A percentile compares a stretch with the other conserved stretches of the same genome.
phyloP scores from a whole-genome alignment of 2,113 vertebrate species.

The Eudyptes chrysolophus region DNA sequence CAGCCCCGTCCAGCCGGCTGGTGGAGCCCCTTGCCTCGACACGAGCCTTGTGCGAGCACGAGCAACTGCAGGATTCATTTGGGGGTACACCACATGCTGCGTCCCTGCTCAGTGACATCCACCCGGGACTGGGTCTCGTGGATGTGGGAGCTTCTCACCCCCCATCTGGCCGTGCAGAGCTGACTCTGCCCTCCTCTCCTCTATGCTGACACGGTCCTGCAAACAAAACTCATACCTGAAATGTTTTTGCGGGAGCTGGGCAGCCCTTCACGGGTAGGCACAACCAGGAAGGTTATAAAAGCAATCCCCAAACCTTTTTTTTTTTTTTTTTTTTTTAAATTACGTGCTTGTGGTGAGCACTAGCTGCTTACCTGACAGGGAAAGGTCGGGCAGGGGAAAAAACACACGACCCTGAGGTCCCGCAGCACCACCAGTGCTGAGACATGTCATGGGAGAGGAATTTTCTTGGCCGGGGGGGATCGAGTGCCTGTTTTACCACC shows the following conservation, averaged over 20 bases:
- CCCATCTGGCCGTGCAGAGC: rapidly evolving
- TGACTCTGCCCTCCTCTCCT: background rate
- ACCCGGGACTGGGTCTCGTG: rapidly evolving
- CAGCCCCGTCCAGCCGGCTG: background rate
- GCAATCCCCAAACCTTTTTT: background rate
- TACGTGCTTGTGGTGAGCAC: background rate
- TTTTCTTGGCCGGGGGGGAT: background rate
- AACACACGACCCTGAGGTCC: rapidly evolving
- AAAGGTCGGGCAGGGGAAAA: background rate
- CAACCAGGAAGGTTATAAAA: background rate
- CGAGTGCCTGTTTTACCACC: rapidly evolving
- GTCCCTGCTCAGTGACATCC: rapidly evolving
- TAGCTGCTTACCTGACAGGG: background rate
- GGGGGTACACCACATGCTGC: background rate
- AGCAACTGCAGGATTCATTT: background rate
- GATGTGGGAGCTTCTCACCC: background rate
- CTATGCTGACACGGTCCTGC: background rate
- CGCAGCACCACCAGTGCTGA: rapidly evolving
- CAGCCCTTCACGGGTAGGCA: background rate
- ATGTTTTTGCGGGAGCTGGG: background rate
- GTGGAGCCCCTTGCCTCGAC: background rate
- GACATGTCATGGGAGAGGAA: background rate
- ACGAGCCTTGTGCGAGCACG: rapidly evolving
- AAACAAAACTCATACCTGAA: rapidly evolving
- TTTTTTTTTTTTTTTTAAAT: background rate